Evolutionary conservation across 2,113 vertebrate genomes (phyloP).

Genomic region (Azemiops feae): DNA sequence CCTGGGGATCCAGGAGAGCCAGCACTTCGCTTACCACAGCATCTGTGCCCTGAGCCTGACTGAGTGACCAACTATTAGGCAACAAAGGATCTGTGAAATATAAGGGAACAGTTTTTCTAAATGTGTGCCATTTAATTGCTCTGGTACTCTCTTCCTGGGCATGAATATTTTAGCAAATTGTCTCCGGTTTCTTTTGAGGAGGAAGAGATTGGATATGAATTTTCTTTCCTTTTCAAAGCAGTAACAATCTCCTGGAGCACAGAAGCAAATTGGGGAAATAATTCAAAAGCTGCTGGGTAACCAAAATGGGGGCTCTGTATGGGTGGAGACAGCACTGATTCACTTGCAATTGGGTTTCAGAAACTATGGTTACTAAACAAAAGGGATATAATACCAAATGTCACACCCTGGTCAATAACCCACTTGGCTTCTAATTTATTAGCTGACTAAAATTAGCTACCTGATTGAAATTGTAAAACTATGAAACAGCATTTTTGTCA

Average conservation of each 20-base stretch:
- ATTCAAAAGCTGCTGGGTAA: background rate
- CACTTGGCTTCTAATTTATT: background rate
- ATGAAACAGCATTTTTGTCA: background rate
- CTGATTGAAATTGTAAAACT: background rate
- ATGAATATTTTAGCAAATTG: constrained; percentile 54
- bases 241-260: background rate
- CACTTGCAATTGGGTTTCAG: background rate
- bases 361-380: background rate
- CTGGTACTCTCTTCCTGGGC: constrained; percentile 52
- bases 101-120: constrained; percentile 48
- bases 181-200: constrained; percentile 40
- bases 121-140: constrained; percentile 56
- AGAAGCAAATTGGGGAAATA: background rate
- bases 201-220: constrained; percentile 22
- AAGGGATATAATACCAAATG: background rate
- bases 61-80: constrained; percentile 6
- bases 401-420: background rate
- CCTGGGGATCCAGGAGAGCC: rapidly evolving
- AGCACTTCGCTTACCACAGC: constrained; percentile 7
- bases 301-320: background rate
- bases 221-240: background rate
- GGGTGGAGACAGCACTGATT: background rate
- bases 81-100: constrained; percentile 62
- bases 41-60: constrained; percentile 7
- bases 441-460: background rate